Base-by-base conservation (phyloP, 2,797 vertebrate species). In the Steatocranus sp. region DNA sequence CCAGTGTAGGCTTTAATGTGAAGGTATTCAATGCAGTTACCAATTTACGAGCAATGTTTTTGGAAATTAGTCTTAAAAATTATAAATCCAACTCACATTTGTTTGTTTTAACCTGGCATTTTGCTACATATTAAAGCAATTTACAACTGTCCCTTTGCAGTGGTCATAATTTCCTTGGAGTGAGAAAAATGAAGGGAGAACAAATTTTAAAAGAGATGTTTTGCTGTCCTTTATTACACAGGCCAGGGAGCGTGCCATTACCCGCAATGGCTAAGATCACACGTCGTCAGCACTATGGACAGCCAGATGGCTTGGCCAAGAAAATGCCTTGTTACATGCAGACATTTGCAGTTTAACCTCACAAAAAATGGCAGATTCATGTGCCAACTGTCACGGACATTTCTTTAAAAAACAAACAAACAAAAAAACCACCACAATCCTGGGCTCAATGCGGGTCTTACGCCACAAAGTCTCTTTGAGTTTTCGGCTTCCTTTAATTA, bases 251-350 rank as follows among this genome's bases (percentile, higher is more conserved):
- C 15, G 43, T 75, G 51, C 3, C 43, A 53, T 9, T 23, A 70
- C 46, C 25, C 10, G 14, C 56, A 30, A 53, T 48, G 70, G 77
- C 32, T 61, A 82, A 81, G 81, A 78, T 46, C 32, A 87, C 46
- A 85, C 32, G 83, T 30, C 30, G 41, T 73, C 87, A 88, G 77
- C 75, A 27, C 54, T 12, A 2, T 46, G 70, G 53, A 74, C 9
- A 27, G 77, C 83, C 85, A 89, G 79, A 85, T 87, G 83, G 84
- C 75, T 83, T 74, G 61, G 61, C 78, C 25, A 11, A 80, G 46
- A 86, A 78, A 78, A 74, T 17, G 50, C 27, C 85, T 58, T 70
- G 53, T 54, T 63, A 36, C 54, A 43, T 75, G 61, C 20, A 84
- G 54, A 75, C 23, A 88, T 85, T 76, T 86, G 80, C 75, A 76